These are phyloP conservation scores for Spilarctia lutea DNA, from an alignment of 2,888 invertebrate species.

Conservation along the genomic window DNA sequence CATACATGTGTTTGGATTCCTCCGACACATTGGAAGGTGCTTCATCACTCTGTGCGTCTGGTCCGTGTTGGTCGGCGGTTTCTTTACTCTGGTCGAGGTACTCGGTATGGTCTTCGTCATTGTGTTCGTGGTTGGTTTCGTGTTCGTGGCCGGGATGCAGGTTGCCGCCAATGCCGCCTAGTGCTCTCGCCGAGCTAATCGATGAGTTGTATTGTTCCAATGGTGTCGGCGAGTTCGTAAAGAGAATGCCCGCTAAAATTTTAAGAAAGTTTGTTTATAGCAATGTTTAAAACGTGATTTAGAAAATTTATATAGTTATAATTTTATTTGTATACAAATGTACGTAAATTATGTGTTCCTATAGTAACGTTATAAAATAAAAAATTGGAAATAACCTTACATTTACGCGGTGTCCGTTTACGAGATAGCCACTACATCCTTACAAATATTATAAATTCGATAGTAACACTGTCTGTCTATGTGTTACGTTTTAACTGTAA, in stretches of 20 bases:
- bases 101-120: slow-evolving; percentile 40
- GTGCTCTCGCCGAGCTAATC: slow-evolving; percentile 87
- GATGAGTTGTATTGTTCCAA: slow-evolving; percentile 83
- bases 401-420: too few relatives aligned
- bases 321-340: too few relatives aligned
- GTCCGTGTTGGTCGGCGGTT: slow-evolving; percentile 53
- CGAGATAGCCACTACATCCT: too few relatives aligned
- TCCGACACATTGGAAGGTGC: slow-evolving; percentile 63
- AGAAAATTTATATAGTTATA: not conserved
- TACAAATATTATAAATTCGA: too few relatives aligned
- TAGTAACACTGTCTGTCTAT: too few relatives aligned
- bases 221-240: slow-evolving; percentile 88
- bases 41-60: slow-evolving; percentile 65
- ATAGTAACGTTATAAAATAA: too few relatives aligned
- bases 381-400: too few relatives aligned
- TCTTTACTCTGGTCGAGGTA: slow-evolving; percentile 28
- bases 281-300: not conserved
- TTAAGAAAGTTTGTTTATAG: not conserved
- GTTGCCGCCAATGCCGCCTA: slow-evolving; percentile 81
- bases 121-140: slow-evolving; percentile 47
- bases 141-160: slow-evolving; percentile 53
- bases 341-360: too few relatives aligned
- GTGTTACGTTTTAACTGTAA: too few relatives aligned
- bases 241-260: slow-evolving; percentile 88
- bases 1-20: slow-evolving; percentile 82